A percentile compares a stretch with the other conserved stretches of the same genome.
Conservation (phyloP, 2,797 vertebrate species). For the Lacerta viridis region DNA sequence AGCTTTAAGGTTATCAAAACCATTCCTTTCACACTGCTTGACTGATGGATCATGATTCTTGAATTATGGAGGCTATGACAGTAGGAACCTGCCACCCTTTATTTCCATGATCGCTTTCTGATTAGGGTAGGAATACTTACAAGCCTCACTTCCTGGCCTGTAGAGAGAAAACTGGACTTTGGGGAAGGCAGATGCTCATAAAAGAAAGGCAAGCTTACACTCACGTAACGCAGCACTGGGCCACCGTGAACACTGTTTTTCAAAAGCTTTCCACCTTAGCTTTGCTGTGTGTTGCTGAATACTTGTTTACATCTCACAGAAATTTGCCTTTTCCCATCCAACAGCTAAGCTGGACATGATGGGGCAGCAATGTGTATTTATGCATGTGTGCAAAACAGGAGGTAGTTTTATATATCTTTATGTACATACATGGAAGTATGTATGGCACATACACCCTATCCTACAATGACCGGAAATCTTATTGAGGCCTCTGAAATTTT, state of each 20-base stretch:
- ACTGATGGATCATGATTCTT: background rate
- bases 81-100: background rate
- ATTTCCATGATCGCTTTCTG: background rate
- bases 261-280: background rate
- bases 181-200: background rate
- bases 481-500: background rate
- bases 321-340: background rate
- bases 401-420: background rate
- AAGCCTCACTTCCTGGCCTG: background rate
- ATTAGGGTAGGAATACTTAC: background rate
- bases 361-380: background rate
- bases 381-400: background rate
- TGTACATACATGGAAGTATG: background rate
- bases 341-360: background rate
- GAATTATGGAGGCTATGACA: background rate
- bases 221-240: background rate
- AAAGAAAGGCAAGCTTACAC: background rate
- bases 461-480: background rate
- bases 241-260: background rate
- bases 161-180: background rate
- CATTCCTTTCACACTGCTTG: background rate
- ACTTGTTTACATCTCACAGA: background rate
- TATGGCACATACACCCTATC: background rate
- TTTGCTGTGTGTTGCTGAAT: background rate
- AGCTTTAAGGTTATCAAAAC: background rate